These are phyloP conservation scores for Drosophila guanche DNA, from an alignment of 1,140 invertebrate species.

Conservation along the genomic window DNA sequence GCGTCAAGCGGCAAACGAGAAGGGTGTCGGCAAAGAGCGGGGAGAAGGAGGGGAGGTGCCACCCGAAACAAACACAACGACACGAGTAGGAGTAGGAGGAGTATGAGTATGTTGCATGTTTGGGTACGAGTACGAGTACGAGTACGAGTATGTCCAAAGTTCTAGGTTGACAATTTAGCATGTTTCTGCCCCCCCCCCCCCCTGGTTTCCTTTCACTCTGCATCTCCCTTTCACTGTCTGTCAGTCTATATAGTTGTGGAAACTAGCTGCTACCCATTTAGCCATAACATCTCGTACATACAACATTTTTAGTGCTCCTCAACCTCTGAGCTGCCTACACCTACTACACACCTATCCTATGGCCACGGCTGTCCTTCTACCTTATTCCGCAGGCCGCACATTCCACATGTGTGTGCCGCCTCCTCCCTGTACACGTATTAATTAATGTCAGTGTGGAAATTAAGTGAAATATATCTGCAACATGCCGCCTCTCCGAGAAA, in stretches of 20 bases:
- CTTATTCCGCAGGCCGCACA: neutral
- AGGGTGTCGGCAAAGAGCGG: neutral
- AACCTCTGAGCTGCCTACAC: no score
- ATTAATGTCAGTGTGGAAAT: conserved; percentile 79
- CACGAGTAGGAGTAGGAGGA: conserved; percentile 9
- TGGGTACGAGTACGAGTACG: no score
- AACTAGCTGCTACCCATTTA: conserved; percentile 33
- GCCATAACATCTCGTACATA: conserved; percentile 37
- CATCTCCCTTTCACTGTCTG: neutral
- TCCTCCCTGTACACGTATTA: conserved; percentile 49
- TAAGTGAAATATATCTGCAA: conserved; percentile 80
- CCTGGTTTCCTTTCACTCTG: neutral
- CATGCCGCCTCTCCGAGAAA: conserved; percentile 54
- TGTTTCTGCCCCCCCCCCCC: conserved; percentile 22
- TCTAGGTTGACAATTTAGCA: conserved; percentile 57
- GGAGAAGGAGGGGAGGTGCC: neutral
- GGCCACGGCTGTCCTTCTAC: no score
- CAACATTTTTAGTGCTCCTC: conserved; percentile 66
- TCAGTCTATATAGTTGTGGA: no score
- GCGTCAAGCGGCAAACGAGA: conserved; percentile 51
- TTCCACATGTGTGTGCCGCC: neutral
- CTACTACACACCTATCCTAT: no score
- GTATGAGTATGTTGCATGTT: conserved; percentile 30
- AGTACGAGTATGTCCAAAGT: conserved; percentile 30
- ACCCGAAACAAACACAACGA: neutral